Evolutionary conservation across 2,113 vertebrate species (phyloP).

Genomic region (Nycticryphes semicollaris): DNA sequence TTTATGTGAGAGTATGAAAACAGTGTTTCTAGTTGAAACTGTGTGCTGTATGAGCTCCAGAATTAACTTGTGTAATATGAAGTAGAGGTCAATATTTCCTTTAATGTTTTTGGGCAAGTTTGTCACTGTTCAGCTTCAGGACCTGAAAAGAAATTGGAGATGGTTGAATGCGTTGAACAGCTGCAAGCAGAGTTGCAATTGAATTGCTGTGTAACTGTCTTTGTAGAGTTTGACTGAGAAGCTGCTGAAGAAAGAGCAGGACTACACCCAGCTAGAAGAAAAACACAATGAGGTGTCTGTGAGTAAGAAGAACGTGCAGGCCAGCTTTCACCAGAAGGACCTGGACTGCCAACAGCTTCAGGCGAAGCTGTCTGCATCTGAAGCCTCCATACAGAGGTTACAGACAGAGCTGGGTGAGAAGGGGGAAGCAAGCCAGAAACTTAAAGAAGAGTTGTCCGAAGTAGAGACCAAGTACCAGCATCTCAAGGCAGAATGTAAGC

Average conservation of each 20-base stretch:
- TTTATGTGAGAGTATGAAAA: neutral
- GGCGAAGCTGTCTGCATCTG: constrained; percentile 77
- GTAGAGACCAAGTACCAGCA: constrained; percentile 89
- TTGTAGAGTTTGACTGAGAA: constrained; percentile 86
- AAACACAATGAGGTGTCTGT: constrained; percentile 79
- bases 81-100: neutral
- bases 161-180: neutral
- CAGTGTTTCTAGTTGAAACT: neutral
- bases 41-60: neutral
- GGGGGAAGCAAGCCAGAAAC: constrained; percentile 78
- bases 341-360: constrained; percentile 90
- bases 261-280: constrained; percentile 84
- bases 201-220: neutral
- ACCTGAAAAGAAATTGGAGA: neutral
- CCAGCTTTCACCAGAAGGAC: constrained; percentile 86
- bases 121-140: neutral
- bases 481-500: constrained; percentile 91
- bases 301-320: constrained; percentile 83
- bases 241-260: constrained; percentile 82
- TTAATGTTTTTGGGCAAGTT: neutral
- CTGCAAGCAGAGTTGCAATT: neutral
- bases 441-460: constrained; percentile 86
- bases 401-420: constrained; percentile 84
- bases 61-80: neutral
- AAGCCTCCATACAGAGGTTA: constrained; percentile 81